These are phyloP conservation scores for Muscina levida DNA, from an alignment of 2,888 invertebrate genomes.

Conservation along the genomic window DNA sequence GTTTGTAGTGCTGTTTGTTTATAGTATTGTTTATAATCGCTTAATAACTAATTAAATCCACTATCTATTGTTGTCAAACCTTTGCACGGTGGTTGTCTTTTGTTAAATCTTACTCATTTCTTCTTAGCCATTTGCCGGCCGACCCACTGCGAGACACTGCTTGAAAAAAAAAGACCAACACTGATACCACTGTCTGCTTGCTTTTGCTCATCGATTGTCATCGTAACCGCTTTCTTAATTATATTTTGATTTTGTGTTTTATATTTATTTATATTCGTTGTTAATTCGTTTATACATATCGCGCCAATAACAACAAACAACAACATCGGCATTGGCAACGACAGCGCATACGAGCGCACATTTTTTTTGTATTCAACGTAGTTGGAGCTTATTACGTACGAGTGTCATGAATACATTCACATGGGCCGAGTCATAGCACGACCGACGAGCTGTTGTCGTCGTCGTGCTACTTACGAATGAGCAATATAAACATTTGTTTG, in stretches of 20 bases:
- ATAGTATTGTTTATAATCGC: no score
- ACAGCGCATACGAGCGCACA: slow-evolving; percentile 12
- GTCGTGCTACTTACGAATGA: slow-evolving; percentile 7
- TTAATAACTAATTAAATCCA: no score
- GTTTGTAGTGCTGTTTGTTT: no score
- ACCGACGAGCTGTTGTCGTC: neutral
- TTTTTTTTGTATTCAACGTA: slow-evolving; percentile 50
- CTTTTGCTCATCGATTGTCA: neutral
- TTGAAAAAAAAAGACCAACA: no score
- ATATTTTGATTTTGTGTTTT: neutral
- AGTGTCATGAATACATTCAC: neutral
- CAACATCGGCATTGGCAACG: neutral
- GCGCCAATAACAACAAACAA: neutral
- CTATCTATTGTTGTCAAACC: no score
- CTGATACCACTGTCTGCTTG: no score
- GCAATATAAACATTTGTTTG: slow-evolving; percentile 12
- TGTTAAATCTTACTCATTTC: no score
- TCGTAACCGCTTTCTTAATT: slow-evolving; percentile 3
- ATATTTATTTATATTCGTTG: slow-evolving; percentile 10
- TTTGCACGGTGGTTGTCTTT: no score
- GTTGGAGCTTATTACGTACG: slow-evolving; percentile 42
- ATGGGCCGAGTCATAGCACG: no score
- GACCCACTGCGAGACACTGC: no score
- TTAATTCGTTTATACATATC: no score
- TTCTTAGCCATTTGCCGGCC: no score